Evolutionary conservation across 1,140 invertebrate species (phyloP), one percentile per base, ranked within the genome.

Genomic region (Sarcophaga bullata): DNA sequence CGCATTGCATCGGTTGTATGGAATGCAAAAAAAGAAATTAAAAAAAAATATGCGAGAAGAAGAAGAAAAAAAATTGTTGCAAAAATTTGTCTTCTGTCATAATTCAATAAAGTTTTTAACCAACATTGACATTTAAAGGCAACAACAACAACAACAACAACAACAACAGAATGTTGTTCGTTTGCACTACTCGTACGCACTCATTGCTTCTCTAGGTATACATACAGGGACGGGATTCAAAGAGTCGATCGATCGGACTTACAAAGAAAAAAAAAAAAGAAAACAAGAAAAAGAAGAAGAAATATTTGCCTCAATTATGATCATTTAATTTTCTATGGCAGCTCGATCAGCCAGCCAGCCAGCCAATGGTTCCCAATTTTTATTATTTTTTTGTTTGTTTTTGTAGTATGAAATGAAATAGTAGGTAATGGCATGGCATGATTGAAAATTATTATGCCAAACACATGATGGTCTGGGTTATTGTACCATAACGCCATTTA

Each of bases 81-180:
- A 50, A 78, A 78, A 78, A 78, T 78, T 25, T 78, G 75, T 78
- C 75, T 78, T 78, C 48, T 78, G 75, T 78, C 75, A 78, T 78
- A 78, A 78, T 78, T 78, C 75, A 78, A 78, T 78, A 78, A 78
- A 78, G 75, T 78, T 78, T 78, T 78, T 78, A 78, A 78, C 8
- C 75, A 78, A 50, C 47, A 17, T 78, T 78, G 75, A 78, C 75
- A 50, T 78, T 19, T 25, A 17, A 13, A 25, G 37, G 19, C 62
- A 25, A 72, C 62, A 72, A 72, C 8, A 54, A 72, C 62, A 72
- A 72, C 6, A 0, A 19, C n/a, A 19, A 72, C n/a, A 72, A 0
- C 17, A 9, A 19, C 19, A 72, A 72, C n/a, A 17, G 8, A 19
- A 19, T 25, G 37, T 25, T 72, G 17, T 25, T 72, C 37, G 62